Conservation (phyloP, 2,113 vertebrate genomes). For the Sprattus sprattus region DNA sequence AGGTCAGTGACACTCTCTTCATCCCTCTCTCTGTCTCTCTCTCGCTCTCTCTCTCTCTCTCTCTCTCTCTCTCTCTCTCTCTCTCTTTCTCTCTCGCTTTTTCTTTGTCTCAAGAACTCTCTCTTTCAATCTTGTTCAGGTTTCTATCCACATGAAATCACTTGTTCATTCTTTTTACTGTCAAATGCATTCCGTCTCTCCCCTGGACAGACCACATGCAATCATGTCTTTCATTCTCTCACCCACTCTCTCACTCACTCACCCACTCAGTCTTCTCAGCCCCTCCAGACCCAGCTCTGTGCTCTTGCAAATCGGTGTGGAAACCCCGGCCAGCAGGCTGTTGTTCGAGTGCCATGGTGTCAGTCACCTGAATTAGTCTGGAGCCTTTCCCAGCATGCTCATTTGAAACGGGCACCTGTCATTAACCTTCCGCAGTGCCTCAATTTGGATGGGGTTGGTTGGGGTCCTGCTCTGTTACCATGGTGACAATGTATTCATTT, state of each 20-base stretch:
- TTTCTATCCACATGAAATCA: not conserved
- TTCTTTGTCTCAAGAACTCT: not conserved
- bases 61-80: constrained; percentile 13
- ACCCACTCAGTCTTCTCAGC: constrained; percentile 25
- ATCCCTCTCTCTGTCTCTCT: not conserved
- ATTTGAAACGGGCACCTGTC: constrained; percentile 40
- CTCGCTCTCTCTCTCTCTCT: constrained; percentile 7
- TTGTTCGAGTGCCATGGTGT: not conserved
- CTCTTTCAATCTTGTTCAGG: constrained; percentile 5
- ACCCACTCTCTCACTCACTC: constrained; percentile 15
- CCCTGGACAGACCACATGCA: not conserved
- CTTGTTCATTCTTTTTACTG: constrained; percentile 11
- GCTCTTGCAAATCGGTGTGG: constrained; percentile 24
- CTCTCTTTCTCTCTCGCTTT: constrained; percentile 14
- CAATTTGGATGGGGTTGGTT: not conserved
- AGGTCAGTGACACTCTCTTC: constrained; percentile 81
- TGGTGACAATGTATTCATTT: constrained; percentile 25
- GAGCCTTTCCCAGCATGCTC: constrained; percentile 29
- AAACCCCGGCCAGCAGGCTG: not conserved
- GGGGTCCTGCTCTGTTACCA: constrained; percentile 41
- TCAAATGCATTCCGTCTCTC: constrained; percentile 4
- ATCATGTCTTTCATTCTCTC: not conserved
- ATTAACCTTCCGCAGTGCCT: constrained; percentile 27
- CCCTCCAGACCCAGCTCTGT: constrained; percentile 23
- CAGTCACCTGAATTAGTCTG: constrained; percentile 41